Conservation (phyloP, 2,888 invertebrate genomes). For the Erebia ligea region DNA sequence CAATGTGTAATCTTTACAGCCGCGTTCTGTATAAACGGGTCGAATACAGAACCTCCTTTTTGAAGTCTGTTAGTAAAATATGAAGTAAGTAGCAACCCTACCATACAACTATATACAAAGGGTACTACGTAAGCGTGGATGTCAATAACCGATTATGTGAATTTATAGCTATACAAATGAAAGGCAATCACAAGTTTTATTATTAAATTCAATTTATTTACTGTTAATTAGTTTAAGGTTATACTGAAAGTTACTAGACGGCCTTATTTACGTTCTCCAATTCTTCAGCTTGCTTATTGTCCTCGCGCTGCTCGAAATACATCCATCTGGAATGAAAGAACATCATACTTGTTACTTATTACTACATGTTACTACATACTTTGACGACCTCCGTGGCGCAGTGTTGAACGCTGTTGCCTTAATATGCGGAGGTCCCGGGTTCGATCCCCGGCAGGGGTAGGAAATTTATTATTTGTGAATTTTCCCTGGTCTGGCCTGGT, state of each 20-base stretch:
- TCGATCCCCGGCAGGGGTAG: too few relatives aligned
- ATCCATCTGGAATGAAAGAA: slow-evolving; percentile 83
- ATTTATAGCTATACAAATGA: slow-evolving; percentile 24
- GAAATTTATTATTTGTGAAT: too few relatives aligned
- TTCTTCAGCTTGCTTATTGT: slow-evolving; percentile 61
- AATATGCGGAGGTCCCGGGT: too few relatives aligned
- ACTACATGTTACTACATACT: too few relatives aligned
- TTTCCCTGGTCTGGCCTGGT: too few relatives aligned
- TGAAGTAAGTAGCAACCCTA: too few relatives aligned
- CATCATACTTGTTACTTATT: neutral
- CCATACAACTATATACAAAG: neutral
- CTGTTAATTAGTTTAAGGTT: slow-evolving; percentile 44
- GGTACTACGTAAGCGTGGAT: neutral
- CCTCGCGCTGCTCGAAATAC: slow-evolving; percentile 85
- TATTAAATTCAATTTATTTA: slow-evolving; percentile 24
- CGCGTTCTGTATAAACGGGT: too few relatives aligned
- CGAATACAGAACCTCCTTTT: too few relatives aligned
- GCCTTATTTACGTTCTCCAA: slow-evolving; percentile 57
- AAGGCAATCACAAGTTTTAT: slow-evolving; percentile 32
- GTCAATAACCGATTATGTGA: slow-evolving; percentile 12
- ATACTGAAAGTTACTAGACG: slow-evolving; percentile 41
- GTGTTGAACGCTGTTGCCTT: too few relatives aligned
- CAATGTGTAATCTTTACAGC: too few relatives aligned
- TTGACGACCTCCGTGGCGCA: too few relatives aligned
- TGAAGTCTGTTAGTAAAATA: too few relatives aligned